Base-by-base conservation (phyloP, 2,113 vertebrate genomes). In the Cebus imitator region DNA sequence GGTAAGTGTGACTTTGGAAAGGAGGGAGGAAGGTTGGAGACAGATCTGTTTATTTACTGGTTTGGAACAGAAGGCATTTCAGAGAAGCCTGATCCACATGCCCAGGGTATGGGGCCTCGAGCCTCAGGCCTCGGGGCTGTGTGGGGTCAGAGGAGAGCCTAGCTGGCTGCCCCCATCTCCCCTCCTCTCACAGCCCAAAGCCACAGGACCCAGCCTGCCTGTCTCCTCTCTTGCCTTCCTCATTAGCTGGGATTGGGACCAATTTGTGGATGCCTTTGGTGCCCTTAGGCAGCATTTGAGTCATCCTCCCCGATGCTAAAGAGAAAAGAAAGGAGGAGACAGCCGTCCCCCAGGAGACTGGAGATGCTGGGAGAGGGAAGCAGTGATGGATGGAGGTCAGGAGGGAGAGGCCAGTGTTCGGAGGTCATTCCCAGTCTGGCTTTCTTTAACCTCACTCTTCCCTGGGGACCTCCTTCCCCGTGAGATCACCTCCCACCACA, bases 341-440 rank as follows among this genome's bases (percentile, higher is more conserved):
- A 96, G 95, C 76, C 94, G 76, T 96, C 78, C 97, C 94, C 95
- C 96, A 90, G 97, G 96, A 97, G 98, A 92, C 94, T 95, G 97
- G 97, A 97, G 98, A 97, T 95, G 5, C 37, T 21, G 8, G 72
- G 43, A 94, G 52, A 93, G 85, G 96, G 85, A 58, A 58, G 78
- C 86, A 85, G 82, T 97, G 97, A 98, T 97, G 98, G 98, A 97
- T 97, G 95, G 96, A 97, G 96, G 96, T 97, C 97, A 92, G 93
- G 35, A 96, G 70, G 95, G 94, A 96, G 92, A 97, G 92, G 93
- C 94, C 84, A 86, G 94, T 85, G 87, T 79, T 43, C 76, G 12
- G 90, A 96, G 97, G 96, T 98, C 97, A 98, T 73, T 93, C 96
- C 88, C 81, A 45, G 76, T 95, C 96, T 94, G 94, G 78, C 97